Percentiles rank a stretch among this genome's conserved stretches.
Evolutionary conservation across 2,797 vertebrate genomes (phyloP).

Genomic region (Halcyon chelicuti): DNA sequence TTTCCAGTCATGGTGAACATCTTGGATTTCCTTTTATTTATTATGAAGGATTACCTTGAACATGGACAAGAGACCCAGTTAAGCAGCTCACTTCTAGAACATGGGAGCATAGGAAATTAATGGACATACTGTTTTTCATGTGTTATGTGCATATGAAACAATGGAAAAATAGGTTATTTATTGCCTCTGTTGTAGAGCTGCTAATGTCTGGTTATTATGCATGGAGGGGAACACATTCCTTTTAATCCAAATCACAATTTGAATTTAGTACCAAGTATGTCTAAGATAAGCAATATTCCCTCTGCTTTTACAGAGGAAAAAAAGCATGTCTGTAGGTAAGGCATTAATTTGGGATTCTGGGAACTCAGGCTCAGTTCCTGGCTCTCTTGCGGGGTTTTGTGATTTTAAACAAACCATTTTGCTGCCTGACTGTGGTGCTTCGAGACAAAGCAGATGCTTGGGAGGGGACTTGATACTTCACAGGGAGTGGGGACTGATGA

Average conservation of each 20-base stretch:
- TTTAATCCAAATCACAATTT: not conserved
- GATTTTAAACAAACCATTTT: not conserved
- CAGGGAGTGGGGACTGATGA: not conserved
- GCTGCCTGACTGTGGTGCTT: not conserved
- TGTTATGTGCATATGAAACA: not conserved
- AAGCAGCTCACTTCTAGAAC: not conserved
- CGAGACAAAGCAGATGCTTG: not conserved
- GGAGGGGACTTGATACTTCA: not conserved
- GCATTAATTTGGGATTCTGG: not conserved
- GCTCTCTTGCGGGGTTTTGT: not conserved
- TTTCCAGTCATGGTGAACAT: not conserved
- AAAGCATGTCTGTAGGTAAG: not conserved
- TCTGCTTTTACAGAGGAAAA: not conserved
- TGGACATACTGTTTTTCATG: not conserved
- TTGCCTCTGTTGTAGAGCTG: not conserved
- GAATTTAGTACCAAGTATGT: not conserved
- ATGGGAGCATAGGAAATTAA: not conserved
- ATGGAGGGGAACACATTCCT: not conserved
- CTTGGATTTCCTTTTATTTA: slow-evolving; percentile 8
- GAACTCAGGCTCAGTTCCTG: not conserved
- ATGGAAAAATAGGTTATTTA: not conserved
- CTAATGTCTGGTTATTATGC: not conserved
- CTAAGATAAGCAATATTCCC: not conserved
- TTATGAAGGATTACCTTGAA: not conserved
- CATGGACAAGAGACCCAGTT: not conserved